phyloP scores from a whole-genome alignment of 2,888 invertebrate species.

The Abrostola tripartita region DNA sequence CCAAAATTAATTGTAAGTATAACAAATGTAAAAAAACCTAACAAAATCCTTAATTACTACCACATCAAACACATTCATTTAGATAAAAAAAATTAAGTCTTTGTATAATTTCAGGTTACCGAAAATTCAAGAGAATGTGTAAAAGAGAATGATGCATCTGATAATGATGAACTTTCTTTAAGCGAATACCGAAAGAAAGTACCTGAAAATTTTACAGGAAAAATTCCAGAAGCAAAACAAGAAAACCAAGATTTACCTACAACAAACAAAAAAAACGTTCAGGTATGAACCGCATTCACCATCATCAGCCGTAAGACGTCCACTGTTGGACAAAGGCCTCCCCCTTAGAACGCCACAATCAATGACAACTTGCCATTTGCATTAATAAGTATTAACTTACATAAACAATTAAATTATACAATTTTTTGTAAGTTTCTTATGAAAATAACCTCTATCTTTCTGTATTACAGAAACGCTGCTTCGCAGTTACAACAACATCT shows the following conservation, averaged over 20 bases:
- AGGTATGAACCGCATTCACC: no score
- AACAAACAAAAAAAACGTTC: slow-evolving; percentile 5
- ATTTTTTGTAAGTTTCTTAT: no score
- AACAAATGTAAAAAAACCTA: background rate
- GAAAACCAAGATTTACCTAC: slow-evolving; percentile 1
- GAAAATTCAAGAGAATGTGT: background rate
- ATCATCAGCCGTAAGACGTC: no score
- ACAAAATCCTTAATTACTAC: background rate
- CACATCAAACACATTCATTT: background rate
- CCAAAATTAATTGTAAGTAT: slow-evolving; percentile 36
- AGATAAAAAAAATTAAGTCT: background rate
- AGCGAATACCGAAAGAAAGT: background rate
- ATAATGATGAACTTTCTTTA: background rate
- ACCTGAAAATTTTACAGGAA: slow-evolving; percentile 12
- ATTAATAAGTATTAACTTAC: no score
- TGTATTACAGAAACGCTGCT: slow-evolving; percentile 43
- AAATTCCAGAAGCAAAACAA: slow-evolving; percentile 1
- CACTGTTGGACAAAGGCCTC: no score
- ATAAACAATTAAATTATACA: no score
- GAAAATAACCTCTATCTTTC: background rate
- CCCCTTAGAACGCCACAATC: no score
- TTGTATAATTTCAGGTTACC: slow-evolving; percentile 19
- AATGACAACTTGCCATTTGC: no score
- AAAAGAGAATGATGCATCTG: background rate
- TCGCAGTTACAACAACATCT: slow-evolving; percentile 3